Conservation (phyloP, 1,140 invertebrate species). For the Nymphalis io region DNA sequence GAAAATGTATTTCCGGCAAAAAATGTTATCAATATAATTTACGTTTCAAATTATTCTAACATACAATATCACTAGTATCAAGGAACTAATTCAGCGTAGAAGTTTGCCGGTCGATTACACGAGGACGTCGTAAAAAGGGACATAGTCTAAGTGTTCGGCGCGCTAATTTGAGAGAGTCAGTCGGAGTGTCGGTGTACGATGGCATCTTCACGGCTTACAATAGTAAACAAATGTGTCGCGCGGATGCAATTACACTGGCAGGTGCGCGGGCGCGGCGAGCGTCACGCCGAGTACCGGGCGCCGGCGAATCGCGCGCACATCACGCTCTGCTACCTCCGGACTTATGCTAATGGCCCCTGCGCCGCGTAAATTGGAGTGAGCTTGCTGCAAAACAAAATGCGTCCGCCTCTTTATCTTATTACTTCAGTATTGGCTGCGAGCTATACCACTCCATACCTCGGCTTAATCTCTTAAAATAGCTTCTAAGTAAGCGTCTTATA, state of each 20-base stretch:
- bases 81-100: not conserved
- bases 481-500: constrained; percentile 47
- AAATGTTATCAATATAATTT: not conserved
- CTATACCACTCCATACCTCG: constrained; percentile 43
- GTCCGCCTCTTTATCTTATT: constrained; percentile 79
- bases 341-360: constrained; percentile 77
- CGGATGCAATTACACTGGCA: constrained; percentile 66
- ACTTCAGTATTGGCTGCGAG: constrained; percentile 58
- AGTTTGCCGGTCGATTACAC: constrained; percentile 15
- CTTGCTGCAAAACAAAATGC: constrained; percentile 75
- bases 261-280: constrained; percentile 46
- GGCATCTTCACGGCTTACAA: constrained; percentile 78
- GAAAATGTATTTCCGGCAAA: not conserved
- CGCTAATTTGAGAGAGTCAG: constrained; percentile 72
- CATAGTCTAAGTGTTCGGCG: constrained; percentile 58
- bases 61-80: not conserved
- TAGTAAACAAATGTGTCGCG: constrained; percentile 79
- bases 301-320: constrained; percentile 65
- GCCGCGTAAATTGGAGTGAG: constrained; percentile 77
- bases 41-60: not conserved
- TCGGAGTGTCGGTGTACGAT: constrained; percentile 63
- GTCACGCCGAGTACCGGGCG: constrained; percentile 46
- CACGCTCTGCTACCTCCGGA: constrained; percentile 60
- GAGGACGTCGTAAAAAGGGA: constrained; percentile 49
- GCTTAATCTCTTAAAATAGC: constrained; percentile 42